Base-by-base conservation (phyloP, 2,113 vertebrate genomes). In the Salminus brasiliensis region DNA sequence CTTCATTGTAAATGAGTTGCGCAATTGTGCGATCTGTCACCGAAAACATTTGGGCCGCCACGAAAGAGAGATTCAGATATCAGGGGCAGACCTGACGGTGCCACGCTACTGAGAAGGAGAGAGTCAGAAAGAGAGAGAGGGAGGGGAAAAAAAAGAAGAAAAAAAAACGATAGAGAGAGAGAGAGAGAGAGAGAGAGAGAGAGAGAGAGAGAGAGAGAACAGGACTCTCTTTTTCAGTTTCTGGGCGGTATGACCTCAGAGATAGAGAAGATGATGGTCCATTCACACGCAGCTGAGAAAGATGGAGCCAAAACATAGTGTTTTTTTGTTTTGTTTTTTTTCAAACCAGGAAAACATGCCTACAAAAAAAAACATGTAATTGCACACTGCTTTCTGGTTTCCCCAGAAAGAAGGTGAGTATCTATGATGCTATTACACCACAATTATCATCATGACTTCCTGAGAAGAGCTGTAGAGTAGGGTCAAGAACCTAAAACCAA, bases 21-120 rank as follows among this genome's bases (percentile, higher is more conserved):
- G 55, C 85, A 83, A 85, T 82, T 80, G 84, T 73, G 66, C 23
- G 47, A 84, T 86, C 78, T 76, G 81, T 83, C 78, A 75, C 74
- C 62, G 55, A 82, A 84, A 83, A 83, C 83, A 83, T 70, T 74
- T 13, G 49, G 66, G 66, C 29, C 66, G 13, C 55, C 41, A 63
- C 34, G 34, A 78, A 45, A 30, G 59, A 78, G 70, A 74, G 70
- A 74, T 52, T 84, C 74, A 23, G 67, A 72, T 78, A 77, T 83
- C 83, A 55, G 39, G 25, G 63, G 57, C 2, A 72, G 79, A 84
- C 78, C 32, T 63, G 30, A 59, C 45, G 81, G 80, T 72, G 80
- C 85, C 76, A 73, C 3, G 45, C 57, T 27, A 29, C 66, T n/a
- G 13, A 34, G 65, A 36, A 13, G n/a, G 32, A 53, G 18, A 53